A percentile compares a stretch with the other conserved stretches of the same genome.
Conservation (phyloP, 2,888 invertebrate species). For the Phortica okadai region DNA sequence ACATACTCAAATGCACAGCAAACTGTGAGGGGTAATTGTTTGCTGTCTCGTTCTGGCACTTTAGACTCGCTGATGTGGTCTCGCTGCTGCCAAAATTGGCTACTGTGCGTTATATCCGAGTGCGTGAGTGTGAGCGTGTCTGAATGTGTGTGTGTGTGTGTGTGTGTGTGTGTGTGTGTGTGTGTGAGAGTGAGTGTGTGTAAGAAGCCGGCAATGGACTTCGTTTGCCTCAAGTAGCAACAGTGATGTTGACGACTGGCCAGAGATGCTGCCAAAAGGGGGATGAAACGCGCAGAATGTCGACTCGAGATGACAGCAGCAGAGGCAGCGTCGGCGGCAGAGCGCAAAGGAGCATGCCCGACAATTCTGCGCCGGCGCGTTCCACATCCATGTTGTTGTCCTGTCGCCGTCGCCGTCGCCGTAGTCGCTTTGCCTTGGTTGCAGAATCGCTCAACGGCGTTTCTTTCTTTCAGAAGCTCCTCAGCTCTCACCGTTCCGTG, state of each 20-base stretch:
- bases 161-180: constrained; percentile 30
- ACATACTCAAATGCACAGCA: background rate
- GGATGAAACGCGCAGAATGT: constrained; percentile 53
- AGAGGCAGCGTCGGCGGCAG: background rate
- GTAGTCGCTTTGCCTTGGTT: background rate
- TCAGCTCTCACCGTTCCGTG: too few relatives aligned
- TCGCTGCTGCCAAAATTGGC: background rate
- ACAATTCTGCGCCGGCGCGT: background rate
- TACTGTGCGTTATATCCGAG: constrained; percentile 41
- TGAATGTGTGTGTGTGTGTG: background rate
- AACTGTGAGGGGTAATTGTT: constrained; percentile 11
- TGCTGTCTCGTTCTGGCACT: background rate
- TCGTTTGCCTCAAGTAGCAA: background rate
- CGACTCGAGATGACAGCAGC: background rate
- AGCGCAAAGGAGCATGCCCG: background rate
- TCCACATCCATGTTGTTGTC: background rate
- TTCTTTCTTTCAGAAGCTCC: too few relatives aligned
- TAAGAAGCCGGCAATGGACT: constrained; percentile 25
- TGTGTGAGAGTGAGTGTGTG: constrained; percentile 27
- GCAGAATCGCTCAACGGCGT: too few relatives aligned
- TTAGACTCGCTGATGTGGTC: background rate
- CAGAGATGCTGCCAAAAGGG: constrained; percentile 49
- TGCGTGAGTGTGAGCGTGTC: constrained; percentile 11
- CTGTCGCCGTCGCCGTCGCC: constrained; percentile 43
- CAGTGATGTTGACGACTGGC: background rate